Evolutionary conservation across 1,140 invertebrate genomes (phyloP).

Genomic region (Chironomus striatipennis): DNA sequence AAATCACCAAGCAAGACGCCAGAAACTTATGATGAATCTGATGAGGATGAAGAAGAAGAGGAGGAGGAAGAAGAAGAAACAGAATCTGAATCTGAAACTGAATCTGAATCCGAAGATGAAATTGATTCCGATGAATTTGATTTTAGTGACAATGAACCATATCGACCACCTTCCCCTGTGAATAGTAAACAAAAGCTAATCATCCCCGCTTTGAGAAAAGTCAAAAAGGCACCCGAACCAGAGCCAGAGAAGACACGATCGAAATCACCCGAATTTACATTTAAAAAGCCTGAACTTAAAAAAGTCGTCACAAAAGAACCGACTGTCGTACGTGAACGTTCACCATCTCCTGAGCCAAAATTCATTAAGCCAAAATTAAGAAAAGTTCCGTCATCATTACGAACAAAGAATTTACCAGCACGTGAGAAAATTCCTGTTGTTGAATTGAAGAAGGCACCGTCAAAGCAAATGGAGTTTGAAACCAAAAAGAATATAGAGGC

Average conservation of each 20-base stretch:
- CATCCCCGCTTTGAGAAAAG: slow-evolving; percentile 3
- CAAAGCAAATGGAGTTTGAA: neutral
- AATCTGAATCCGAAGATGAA: slow-evolving; percentile 32
- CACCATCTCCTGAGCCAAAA: slow-evolving; percentile 8
- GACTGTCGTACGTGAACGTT: neutral
- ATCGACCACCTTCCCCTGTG: slow-evolving; percentile 30
- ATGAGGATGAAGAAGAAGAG: slow-evolving; percentile 35
- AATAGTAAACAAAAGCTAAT: neutral
- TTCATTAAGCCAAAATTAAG: neutral
- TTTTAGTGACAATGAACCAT: slow-evolving; percentile 27
- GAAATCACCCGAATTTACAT: neutral
- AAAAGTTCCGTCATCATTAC: slow-evolving; percentile 4
- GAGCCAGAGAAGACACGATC: neutral
- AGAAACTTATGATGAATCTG: slow-evolving; percentile 34
- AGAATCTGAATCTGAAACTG: slow-evolving; percentile 33
- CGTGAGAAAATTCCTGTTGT: slow-evolving; percentile 4
- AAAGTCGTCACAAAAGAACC: neutral
- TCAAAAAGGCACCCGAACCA: neutral
- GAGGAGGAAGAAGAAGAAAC: slow-evolving; percentile 32
- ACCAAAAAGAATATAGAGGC: neutral
- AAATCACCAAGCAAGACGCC: slow-evolving; percentile 12
- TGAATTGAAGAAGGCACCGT: neutral
- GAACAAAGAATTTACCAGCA: neutral
- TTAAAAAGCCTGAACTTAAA: slow-evolving; percentile 2
- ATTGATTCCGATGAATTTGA: slow-evolving; percentile 26